Conservation (phyloP, 2,888 invertebrate species). For the Ferrisia virgata region DNA sequence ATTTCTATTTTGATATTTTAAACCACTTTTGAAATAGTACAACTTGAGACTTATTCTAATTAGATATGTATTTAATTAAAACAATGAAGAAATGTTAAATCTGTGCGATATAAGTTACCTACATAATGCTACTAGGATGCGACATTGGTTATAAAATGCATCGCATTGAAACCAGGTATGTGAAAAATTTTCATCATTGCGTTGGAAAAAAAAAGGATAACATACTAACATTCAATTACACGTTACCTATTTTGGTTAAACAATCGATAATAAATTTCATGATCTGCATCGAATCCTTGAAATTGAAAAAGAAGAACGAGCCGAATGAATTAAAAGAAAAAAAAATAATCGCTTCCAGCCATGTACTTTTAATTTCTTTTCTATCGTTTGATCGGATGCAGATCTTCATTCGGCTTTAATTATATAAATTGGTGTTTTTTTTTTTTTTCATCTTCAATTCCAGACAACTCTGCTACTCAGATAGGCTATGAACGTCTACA, state of each 20-base stretch:
- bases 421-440: slow-evolving; percentile 14
- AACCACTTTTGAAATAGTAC: too few relatives aligned
- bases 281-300: slow-evolving; percentile 14
- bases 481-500: background rate
- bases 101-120: background rate
- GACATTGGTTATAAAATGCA: background rate
- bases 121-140: too few relatives aligned
- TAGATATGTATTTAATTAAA: too few relatives aligned
- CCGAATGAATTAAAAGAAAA: background rate
- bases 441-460: background rate
- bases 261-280: slow-evolving; percentile 5
- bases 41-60: too few relatives aligned
- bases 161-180: background rate
- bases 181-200: background rate
- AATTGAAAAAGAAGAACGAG: slow-evolving; percentile 1
- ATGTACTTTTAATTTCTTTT: slow-evolving; percentile 19
- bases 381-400: background rate
- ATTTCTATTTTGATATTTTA: too few relatives aligned
- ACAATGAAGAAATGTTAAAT: background rate
- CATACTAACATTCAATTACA: background rate
- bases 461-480: background rate
- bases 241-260: slow-evolving; percentile 21
- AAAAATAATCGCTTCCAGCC: background rate
- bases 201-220: background rate
- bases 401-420: slow-evolving; percentile 21